phyloP scores from a whole-genome alignment of 2,113 vertebrate species.

The Dicerorhinus sumatrensis region DNA sequence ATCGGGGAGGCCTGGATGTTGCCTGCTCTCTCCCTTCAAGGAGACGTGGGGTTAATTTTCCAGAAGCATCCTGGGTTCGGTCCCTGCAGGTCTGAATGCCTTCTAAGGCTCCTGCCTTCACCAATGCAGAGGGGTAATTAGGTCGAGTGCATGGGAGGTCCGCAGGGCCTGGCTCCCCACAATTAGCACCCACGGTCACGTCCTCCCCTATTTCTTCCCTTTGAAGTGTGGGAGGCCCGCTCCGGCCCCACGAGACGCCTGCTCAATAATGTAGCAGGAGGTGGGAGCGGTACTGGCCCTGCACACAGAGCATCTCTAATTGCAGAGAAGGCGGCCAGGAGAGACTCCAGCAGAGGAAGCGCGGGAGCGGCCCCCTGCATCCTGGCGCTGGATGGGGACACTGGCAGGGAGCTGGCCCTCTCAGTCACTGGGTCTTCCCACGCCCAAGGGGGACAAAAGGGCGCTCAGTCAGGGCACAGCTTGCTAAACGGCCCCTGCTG shows the following conservation, averaged over 20 bases:
- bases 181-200: rapidly evolving
- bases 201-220: slow-evolving; percentile 43
- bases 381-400: not conserved
- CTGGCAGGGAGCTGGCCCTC: not conserved
- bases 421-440: not conserved
- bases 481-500: rapidly evolving
- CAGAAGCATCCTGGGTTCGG: not conserved
- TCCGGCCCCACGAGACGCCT: rapidly evolving
- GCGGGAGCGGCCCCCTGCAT: rapidly evolving
- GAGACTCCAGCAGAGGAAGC: not conserved
- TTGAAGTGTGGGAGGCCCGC: not conserved
- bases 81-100: rapidly evolving
- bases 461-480: not conserved
- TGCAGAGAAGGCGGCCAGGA: slow-evolving; percentile 27
- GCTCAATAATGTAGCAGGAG: rapidly evolving
- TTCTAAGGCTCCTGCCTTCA: no score
- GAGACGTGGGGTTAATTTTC: rapidly evolving
- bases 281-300: rapidly evolving
- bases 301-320: not conserved
- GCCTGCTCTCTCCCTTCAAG: not conserved
- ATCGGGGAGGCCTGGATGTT: rapidly evolving
- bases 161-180: not conserved
- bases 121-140: rapidly evolving
- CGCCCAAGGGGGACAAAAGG: rapidly evolving
- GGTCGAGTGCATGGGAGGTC: not conserved